Evolutionary conservation across 2,888 invertebrate species (phyloP).

Genomic region (Myopa tessellatipennis): DNA sequence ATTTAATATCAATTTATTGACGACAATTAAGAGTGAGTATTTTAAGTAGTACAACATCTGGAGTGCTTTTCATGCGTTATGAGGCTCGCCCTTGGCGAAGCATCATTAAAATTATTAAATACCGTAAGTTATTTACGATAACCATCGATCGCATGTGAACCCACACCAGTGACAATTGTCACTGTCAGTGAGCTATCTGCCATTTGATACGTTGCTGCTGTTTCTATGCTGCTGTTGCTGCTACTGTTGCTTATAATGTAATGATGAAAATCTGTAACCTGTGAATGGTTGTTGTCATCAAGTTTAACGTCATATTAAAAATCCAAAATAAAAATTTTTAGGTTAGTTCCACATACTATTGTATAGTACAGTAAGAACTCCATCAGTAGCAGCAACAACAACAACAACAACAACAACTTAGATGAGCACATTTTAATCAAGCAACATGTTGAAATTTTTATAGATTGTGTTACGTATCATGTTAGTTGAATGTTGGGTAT

Average conservation of each 20-base stretch:
- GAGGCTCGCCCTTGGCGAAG: background rate
- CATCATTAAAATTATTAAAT: conserved; percentile 30
- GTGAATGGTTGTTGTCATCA: conserved; percentile 33
- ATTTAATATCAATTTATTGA: conserved; percentile 36
- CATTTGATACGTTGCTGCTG: background rate
- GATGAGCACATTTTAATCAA: conserved; percentile 23
- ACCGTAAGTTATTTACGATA: conserved; percentile 13
- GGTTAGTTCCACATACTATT: background rate
- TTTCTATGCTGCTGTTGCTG: background rate
- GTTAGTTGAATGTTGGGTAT: background rate
- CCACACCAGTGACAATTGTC: too few species aligned
- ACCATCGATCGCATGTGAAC: background rate
- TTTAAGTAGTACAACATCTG: background rate
- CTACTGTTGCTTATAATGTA: conserved; percentile 13
- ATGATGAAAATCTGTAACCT: conserved; percentile 25
- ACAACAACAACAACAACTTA: too few species aligned
- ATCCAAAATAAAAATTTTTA: background rate
- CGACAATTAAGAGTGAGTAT: conserved; percentile 17
- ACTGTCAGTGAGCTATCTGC: too few species aligned
- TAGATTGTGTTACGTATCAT: background rate
- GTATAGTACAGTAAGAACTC: background rate
- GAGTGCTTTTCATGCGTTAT: background rate
- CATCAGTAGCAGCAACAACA: too few species aligned
- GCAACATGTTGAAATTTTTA: conserved; percentile 16
- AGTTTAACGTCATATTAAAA: conserved; percentile 40